Evolutionary conservation across 2,888 invertebrate genomes (phyloP), one percentile per base, ranked within the genome.

Genomic region (Tanaodytes sp.): DNA sequence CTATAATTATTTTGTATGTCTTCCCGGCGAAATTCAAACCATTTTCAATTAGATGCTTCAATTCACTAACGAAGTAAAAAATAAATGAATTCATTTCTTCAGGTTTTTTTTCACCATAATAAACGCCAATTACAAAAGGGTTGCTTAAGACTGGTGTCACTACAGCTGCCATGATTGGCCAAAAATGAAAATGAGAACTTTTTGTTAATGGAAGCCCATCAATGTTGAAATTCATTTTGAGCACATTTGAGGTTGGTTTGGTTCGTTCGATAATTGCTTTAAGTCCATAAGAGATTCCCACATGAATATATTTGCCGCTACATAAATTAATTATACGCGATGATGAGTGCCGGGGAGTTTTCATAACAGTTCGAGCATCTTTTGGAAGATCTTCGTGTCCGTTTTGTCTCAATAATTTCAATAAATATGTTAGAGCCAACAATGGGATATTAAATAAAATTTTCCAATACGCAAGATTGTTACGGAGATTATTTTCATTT

Each of bases 181-280:
- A 43, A 43, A 43, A 43, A 4, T 27, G n/a, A 27, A 43, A 43
- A 2, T 27, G 20, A 12, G 43, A 43, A 15, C 45, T 45, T 45
- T 45, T 45, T 15, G 14, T 27, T 14, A 45, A 15, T 5, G 45
- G 45, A 27, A 45, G 45, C 4, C 45, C 45, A 45, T 45, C 45
- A 15, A 45, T 15, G 15, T 45, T 23, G 14, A 15, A 15, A 15
- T 45, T 45, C 1, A 45, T 15, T 30, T 14, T 45, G 5, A 45
- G 14, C 2, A 27, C 15, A 14, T 23, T 27, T 1, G 45, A 45
- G 14, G 1, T 23, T 3, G 30, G 9, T 8, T 45, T 45, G 8
- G 12, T 19, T 1, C 3, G 3, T 2, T 45, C 30, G 1, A 27
- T 9, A 45, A 45, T 15, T 1, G 45, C 27, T 14, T 27, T 16